Evolutionary conservation across 2,113 vertebrate genomes (phyloP), one percentile per base, ranked within the genome.

Genomic region (Xiphophorus maculatus): DNA sequence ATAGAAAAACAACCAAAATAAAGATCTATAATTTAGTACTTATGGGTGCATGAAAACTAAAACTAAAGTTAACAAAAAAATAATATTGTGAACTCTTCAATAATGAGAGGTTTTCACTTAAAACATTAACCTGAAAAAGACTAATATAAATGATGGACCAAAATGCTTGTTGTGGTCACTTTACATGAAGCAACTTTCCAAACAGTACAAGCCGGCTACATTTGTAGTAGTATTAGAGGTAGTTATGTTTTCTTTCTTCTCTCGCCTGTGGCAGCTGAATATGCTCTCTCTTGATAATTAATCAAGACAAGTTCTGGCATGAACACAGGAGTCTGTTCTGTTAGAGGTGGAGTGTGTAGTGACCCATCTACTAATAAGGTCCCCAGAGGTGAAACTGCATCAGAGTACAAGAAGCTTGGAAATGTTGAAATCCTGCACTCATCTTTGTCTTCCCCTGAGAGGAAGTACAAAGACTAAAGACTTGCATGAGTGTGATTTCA

Each of bases 311-410:
- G 76, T 80, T 86, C 79, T 88, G 82, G 85, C 82, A 76, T 48
- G 48, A 63, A 75, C 76, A 71, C 80, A 79, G 70, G 77, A 84
- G 78, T 88, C 37, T 79, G 77, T 84, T 81, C 81, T 78, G 79
- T 83, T 82, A 22, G 73, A 74, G 80, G 77, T 88, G 69, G 67
- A 77, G 73, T 76, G 84, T 73, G 83, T 71, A 75, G 84, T 91
- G 90, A 91, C 89, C 89, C 86, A 74, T 77, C 63, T 29, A 66
- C 86, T 90, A 90, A 92, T 88, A 89, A 89, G 84, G 83, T 89
- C 88, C 81, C 85, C 60, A 11, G 87, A 86, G 90, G 83, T 89
- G 88, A 87, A 81, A 79, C 80, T 80, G 78, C 83, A 87, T 84
- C 78, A 80, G 63, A 78, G 78, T n/a, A 11, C 77, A 66, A 37